A percentile compares a stretch with the other conserved stretches of the same genome.
These are phyloP conservation scores for Archocentrus centrarchus DNA, from an alignment of 2,113 vertebrate genomes.

Conservation along the genomic window DNA sequence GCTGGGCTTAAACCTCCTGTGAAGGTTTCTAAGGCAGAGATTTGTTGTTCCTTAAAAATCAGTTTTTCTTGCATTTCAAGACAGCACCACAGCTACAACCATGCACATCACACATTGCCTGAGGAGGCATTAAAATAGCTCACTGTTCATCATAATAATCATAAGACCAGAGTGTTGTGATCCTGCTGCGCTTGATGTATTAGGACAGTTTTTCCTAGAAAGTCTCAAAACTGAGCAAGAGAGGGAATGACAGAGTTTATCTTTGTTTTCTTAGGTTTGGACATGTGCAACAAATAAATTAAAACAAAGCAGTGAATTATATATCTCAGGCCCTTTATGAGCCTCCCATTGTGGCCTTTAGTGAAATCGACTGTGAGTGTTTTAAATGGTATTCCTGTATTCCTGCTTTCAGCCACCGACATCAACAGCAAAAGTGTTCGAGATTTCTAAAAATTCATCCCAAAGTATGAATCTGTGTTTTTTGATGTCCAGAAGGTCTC, in stretches of 20 bases:
- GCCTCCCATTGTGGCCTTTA: not conserved
- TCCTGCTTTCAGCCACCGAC: not conserved
- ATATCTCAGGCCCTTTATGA: not conserved
- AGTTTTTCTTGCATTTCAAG: not conserved
- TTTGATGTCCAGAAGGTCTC: not conserved
- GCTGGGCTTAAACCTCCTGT: not conserved
- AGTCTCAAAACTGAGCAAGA: not conserved
- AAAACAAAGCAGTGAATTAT: not conserved
- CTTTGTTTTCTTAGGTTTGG: not conserved
- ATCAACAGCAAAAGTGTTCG: not conserved
- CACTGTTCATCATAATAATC: not conserved
- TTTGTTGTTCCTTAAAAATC: not conserved
- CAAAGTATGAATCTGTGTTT: not conserved
- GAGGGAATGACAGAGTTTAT: not conserved
- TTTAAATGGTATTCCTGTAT: not conserved
- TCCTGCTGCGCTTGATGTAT: not conserved
- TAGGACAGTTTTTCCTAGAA: not conserved
- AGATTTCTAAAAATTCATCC: not conserved
- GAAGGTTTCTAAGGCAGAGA: not conserved
- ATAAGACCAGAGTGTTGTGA: conserved; percentile 2
- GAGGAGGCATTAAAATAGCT: not conserved
- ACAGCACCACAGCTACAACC: not conserved
- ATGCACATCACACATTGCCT: not conserved
- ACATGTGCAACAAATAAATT: not conserved
- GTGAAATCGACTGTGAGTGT: not conserved